phyloP scores from a whole-genome alignment of 2,113 vertebrate species.

The Salminus brasiliensis region DNA sequence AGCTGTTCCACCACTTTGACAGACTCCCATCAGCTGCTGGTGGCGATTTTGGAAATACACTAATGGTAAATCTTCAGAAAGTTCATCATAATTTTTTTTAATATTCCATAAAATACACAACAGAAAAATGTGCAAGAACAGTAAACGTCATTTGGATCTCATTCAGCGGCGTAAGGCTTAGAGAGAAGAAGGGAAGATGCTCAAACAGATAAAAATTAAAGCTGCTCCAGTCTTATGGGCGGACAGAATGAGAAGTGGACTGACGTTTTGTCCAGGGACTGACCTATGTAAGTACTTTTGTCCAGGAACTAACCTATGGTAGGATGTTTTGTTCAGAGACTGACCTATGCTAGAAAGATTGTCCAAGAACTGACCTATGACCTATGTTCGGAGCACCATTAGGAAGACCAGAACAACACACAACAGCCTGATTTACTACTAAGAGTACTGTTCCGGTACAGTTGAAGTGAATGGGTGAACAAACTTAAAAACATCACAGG shows the following conservation, averaged over 20 bases:
- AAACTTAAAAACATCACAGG: conserved; percentile 5
- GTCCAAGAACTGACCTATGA: not conserved
- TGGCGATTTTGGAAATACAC: conserved; percentile 25
- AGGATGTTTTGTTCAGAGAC: not conserved
- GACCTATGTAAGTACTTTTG: not conserved
- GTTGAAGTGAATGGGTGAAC: not conserved
- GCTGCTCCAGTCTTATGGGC: conserved; percentile 54
- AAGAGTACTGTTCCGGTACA: conserved; percentile 7
- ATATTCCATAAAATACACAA: conserved; percentile 73
- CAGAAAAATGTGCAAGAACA: conserved; percentile 62
- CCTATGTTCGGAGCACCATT: conserved; percentile 37
- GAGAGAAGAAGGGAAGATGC: conserved; percentile 25
- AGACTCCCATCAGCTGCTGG: not conserved
- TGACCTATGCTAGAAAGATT: conserved; percentile 12
- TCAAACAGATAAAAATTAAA: conserved; percentile 56
- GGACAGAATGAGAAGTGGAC: conserved; percentile 3
- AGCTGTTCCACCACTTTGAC: not conserved
- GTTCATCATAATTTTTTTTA: conserved; percentile 65
- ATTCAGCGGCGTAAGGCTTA: conserved; percentile 49
- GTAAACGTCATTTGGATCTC: no score
- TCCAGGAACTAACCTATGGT: not conserved
- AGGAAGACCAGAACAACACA: conserved; percentile 26
- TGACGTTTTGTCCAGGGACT: not conserved
- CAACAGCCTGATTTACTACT: not conserved
- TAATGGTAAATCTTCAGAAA: not conserved